These are phyloP conservation scores for Xestia c-nigrum DNA, from an alignment of 2,888 invertebrate species.

Conservation along the genomic window DNA sequence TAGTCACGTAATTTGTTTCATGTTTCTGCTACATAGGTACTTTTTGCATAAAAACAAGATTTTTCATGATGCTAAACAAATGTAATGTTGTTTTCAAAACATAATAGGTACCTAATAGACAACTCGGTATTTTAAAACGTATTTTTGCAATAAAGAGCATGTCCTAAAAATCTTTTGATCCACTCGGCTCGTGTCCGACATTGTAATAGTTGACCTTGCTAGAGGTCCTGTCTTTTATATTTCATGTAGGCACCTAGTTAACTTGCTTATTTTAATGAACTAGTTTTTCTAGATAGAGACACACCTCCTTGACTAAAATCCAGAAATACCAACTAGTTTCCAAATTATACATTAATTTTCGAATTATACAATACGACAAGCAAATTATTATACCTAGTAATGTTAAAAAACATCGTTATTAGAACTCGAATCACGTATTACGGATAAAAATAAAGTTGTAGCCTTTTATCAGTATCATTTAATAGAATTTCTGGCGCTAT, in stretches of 20 bases:
- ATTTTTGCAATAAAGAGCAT: neutral
- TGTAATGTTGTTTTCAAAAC: neutral
- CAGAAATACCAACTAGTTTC: slow-evolving; percentile 1
- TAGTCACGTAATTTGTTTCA: slow-evolving; percentile 26
- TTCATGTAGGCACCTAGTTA: neutral
- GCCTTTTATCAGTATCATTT: slow-evolving; percentile 6
- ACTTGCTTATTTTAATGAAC: neutral
- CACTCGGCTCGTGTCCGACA: neutral
- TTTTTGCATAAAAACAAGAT: slow-evolving; percentile 30
- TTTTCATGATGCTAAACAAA: neutral
- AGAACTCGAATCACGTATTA: neutral
- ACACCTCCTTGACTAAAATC: slow-evolving; percentile 1
- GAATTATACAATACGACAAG: neutral
- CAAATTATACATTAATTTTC: neutral
- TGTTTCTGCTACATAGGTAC: neutral
- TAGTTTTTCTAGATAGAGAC: slow-evolving; percentile 2
- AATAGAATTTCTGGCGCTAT: slow-evolving; percentile 26
- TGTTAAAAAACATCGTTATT: neutral
- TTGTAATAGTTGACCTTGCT: slow-evolving; percentile 12
- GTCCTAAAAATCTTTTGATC: neutral
- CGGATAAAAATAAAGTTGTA: neutral
- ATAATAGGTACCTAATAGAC: too few species aligned
- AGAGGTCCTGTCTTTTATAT: neutral
- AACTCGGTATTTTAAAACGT: neutral
- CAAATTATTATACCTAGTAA: neutral